Base-by-base conservation (phyloP, 1,140 invertebrate species). In the Drosophila albomicans region DNA sequence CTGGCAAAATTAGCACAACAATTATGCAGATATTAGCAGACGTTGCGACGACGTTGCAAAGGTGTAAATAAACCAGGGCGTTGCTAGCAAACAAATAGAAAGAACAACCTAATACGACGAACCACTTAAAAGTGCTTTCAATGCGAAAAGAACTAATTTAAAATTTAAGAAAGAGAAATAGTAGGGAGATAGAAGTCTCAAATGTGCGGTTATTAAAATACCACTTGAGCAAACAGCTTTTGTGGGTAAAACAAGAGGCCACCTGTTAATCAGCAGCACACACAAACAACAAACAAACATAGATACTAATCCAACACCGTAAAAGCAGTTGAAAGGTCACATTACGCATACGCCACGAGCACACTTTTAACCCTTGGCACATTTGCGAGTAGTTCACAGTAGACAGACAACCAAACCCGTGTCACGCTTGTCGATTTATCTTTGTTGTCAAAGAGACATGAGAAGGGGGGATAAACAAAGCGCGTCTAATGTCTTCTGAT, bases 1-100 rank as follows among this genome's bases (percentile, higher is more conserved):
- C 81, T 81, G 69, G 82, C 74, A 75, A 75, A 88, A 88, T 88
- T 88, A 88, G 84, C 84, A 89, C 85, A 81, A 81, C 84, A 88
- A 88, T 88, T 88, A 88, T 88, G 85, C 85, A 88, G 80, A 74
- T 89, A 81, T 89, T 85, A 75, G 75, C 58, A 68, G 71, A 74
- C 81, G 59, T 65, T 65, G 80, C 82, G 52, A 62, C 46, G 49
- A 15, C 30, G 51, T 49, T 35, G 28, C 11, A 57, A 46, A 56
- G 56, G 56, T 71, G 72, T 65, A 57, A 51, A 72, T 52, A 79
- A 54, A 38, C 59, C 45, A 20, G 32, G 48, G 35, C 20, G 46
- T 59, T 51, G n/a, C 35, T 10, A 8, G 41, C n/a, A 2, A 11
- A 13, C 1, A 28, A 57, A 43, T 43, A 43, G 41, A 43, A 43